phyloP scores from a whole-genome alignment of 2,888 invertebrate species.

The Boloria selene region DNA sequence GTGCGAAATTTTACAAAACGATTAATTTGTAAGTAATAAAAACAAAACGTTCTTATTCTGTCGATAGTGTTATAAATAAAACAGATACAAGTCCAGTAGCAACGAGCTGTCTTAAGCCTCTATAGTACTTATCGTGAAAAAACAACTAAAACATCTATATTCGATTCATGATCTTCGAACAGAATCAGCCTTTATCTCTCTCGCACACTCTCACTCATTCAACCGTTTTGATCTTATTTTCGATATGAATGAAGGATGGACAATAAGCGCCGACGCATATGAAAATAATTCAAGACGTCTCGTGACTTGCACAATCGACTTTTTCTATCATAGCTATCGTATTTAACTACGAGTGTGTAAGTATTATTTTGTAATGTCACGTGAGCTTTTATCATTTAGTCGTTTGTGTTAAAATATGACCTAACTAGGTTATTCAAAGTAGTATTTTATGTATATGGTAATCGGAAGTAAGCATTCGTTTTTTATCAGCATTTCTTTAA shows the following conservation, averaged over 20 bases:
- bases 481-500: no score
- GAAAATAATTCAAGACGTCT: conserved; percentile 48
- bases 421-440: no score
- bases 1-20: no score
- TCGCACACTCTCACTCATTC: conserved; percentile 56
- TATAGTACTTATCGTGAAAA: conserved; percentile 58
- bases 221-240: conserved; percentile 62
- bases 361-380: conserved; percentile 13
- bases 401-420: background rate
- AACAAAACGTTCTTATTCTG: conserved; percentile 45
- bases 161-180: conserved; percentile 68
- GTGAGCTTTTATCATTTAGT: conserved; percentile 11
- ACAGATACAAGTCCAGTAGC: conserved; percentile 66
- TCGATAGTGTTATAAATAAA: conserved; percentile 49
- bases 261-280: conserved; percentile 51
- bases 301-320: conserved; percentile 32
- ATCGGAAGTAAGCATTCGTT: no score
- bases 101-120: conserved; percentile 56
- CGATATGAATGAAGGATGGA: conserved; percentile 68
- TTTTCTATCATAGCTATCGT: conserved; percentile 22
- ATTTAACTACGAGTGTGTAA: conserved; percentile 13
- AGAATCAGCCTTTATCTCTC: conserved; percentile 57
- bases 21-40: conserved; percentile 44
- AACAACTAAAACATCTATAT: conserved; percentile 70
- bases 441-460: no score